phyloP scores from a whole-genome alignment of 2,888 invertebrate genomes.

The Eristalinus aeneus region DNA sequence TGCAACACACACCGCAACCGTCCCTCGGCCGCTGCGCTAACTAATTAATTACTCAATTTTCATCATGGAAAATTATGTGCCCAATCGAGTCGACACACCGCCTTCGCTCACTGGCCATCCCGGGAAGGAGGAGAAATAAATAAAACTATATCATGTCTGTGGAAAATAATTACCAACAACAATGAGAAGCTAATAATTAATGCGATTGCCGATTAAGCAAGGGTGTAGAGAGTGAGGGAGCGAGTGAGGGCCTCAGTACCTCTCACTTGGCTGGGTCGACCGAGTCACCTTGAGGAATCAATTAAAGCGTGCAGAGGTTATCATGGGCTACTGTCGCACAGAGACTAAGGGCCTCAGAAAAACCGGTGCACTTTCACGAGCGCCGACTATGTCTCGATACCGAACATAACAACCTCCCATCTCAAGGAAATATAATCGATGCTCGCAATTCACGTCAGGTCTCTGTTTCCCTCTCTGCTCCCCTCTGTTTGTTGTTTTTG shows the following conservation, averaged over 20 bases:
- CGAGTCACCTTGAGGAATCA: slow-evolving; percentile 52
- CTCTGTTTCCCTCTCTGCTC: not conserved
- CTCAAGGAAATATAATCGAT: slow-evolving; percentile 22
- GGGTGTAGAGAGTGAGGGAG: not conserved
- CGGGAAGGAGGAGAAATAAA: not conserved
- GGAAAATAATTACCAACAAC: slow-evolving; percentile 33
- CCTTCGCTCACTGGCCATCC: not conserved
- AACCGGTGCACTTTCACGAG: slow-evolving; percentile 45
- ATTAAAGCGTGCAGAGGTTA: slow-evolving; percentile 44
- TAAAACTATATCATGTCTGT: slow-evolving; percentile 18
- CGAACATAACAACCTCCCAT: slow-evolving; percentile 1
- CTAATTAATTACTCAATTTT: slow-evolving; percentile 66
- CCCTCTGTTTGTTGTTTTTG: not conserved
- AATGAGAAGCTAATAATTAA: slow-evolving; percentile 40
- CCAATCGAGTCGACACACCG: slow-evolving; percentile 3
- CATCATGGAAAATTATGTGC: slow-evolving; percentile 22
- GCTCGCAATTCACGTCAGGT: not conserved
- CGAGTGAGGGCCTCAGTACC: not conserved
- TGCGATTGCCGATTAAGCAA: slow-evolving; percentile 34
- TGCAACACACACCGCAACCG: slow-evolving; percentile 15
- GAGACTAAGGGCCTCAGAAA: slow-evolving; percentile 14
- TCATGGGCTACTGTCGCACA: slow-evolving; percentile 24
- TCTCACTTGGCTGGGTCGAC: not conserved
- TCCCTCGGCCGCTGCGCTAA: not conserved
- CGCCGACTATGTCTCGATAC: not conserved